phyloP scores from a whole-genome alignment of 2,797 vertebrate genomes.

The Hemibagrus guttatus region DNA sequence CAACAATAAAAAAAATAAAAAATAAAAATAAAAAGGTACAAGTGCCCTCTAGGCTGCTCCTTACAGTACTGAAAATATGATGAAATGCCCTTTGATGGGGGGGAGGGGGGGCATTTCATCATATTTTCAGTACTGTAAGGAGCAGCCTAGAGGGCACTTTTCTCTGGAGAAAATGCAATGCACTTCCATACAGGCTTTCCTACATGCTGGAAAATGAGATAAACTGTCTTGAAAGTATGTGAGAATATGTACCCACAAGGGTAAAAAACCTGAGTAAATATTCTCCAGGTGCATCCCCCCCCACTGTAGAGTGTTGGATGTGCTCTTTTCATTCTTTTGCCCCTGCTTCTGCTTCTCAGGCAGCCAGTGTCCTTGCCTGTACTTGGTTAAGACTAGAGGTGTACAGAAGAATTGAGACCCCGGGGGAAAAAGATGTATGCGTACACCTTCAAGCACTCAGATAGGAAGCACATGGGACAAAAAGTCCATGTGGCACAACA shows the following conservation, averaged over 20 bases:
- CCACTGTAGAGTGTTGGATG: not conserved
- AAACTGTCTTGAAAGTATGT: not conserved
- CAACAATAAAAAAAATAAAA: no score
- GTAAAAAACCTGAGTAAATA: not conserved
- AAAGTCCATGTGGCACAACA: not conserved
- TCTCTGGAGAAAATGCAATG: no score
- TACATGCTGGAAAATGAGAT: not conserved
- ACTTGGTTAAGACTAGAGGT: not conserved
- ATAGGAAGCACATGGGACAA: constrained; percentile 14
- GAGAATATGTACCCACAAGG: not conserved
- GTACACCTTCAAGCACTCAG: no score
- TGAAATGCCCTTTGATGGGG: not conserved
- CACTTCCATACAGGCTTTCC: not conserved
- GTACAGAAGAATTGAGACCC: not conserved
- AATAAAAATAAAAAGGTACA: not conserved
- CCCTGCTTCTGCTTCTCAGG: not conserved
- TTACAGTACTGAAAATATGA: not conserved
- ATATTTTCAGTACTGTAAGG: not conserved
- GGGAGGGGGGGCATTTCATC: not conserved
- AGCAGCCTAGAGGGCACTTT: not conserved
- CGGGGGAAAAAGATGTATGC: not conserved
- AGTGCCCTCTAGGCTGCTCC: not conserved
- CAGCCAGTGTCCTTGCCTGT: not conserved
- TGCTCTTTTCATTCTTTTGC: not conserved
- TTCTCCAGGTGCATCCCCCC: not conserved